Evolutionary conservation across 1,140 invertebrate genomes (phyloP).

Genomic region (Trissolcus basalis): DNA sequence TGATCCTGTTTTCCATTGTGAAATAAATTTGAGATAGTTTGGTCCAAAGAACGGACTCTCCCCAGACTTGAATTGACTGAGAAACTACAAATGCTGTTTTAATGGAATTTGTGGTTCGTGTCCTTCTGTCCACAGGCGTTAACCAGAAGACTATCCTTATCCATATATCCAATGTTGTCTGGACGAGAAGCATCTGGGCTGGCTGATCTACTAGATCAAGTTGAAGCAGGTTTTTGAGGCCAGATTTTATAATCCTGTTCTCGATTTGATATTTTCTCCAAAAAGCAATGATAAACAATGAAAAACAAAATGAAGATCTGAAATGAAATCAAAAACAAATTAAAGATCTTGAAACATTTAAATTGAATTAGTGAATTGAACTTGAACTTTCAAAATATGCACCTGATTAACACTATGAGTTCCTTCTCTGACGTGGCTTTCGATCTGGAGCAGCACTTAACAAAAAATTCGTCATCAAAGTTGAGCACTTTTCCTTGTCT

Average conservation of each 20-base stretch:
- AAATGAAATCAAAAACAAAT: slow-evolving; percentile 41
- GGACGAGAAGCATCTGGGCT: slow-evolving; percentile 62
- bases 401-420: too few species aligned
- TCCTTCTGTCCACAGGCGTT: slow-evolving; percentile 67
- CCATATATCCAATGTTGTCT: slow-evolving; percentile 70
- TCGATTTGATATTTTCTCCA: slow-evolving; percentile 68
- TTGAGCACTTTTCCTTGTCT: slow-evolving; percentile 72
- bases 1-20: slow-evolving; percentile 73
- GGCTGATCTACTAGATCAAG: slow-evolving; percentile 66
- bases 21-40: slow-evolving; percentile 71
- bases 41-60: slow-evolving; percentile 64
- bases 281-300: too few species aligned
- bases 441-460: slow-evolving; percentile 72
- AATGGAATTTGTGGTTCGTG: slow-evolving; percentile 9
- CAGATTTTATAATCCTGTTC: slow-evolving; percentile 63
- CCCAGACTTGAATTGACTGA: background rate
- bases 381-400: too few species aligned
- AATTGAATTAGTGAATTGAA: too few species aligned
- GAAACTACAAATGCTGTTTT: background rate
- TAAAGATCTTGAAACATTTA: too few species aligned
- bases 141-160: slow-evolving; percentile 73
- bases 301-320: too few species aligned
- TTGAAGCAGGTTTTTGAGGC: slow-evolving; percentile 47
- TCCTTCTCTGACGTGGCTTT: slow-evolving; percentile 74
- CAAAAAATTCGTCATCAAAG: slow-evolving; percentile 73